Base-by-base conservation (phyloP, 2,888 invertebrate species). In the Philhelius pedissequus region DNA sequence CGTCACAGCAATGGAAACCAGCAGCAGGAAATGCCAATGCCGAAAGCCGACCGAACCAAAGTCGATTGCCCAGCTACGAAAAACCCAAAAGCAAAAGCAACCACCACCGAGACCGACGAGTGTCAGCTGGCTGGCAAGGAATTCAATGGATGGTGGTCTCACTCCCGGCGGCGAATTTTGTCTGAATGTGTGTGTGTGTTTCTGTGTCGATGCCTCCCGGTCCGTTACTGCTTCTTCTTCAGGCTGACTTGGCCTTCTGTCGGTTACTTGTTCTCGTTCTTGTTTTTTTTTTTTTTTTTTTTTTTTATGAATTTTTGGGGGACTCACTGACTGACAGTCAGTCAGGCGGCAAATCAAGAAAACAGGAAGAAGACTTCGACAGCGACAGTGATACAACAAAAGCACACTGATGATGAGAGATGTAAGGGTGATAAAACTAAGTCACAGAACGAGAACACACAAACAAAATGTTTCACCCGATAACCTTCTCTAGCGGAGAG, bases 11-110 rank as follows among this genome's bases (percentile, higher is more conserved):
- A 32, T 13, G 52, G 66, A 71, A 84, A 58, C 70, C 48, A 69
- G 78, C 78, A 82, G 84, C 84, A 84, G 75, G 84, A 84, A 84
- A 84, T 84, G 84, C 80, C 60, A 84, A 84, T 84, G 84, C 80
- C 60, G 11, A 25, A 48, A 32, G 54, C 54, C 54, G 48, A 48
- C 54, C 54, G 48, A 48, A 48, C 58, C 58, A 1, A 40, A 60
- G 60, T 20, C 84, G 70, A 84, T 58, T 84, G 84, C 75, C 84
- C 84, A 84, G 84, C 84, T 84, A 76, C 40, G 35, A 62, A 62
- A 40, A 43, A 62, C 60, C 60, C 43, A 27, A 62, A 62, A 62
- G 79, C 68, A 78, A 66, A 66, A 84, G 60, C 75, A 70, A 80
- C 84, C 75, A 84, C 84, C 83, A 84, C 78, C 75, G 50, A 38